These are phyloP conservation scores for Platerodrilus igneus DNA, from an alignment of 2,888 invertebrate genomes.

Conservation along the genomic window DNA sequence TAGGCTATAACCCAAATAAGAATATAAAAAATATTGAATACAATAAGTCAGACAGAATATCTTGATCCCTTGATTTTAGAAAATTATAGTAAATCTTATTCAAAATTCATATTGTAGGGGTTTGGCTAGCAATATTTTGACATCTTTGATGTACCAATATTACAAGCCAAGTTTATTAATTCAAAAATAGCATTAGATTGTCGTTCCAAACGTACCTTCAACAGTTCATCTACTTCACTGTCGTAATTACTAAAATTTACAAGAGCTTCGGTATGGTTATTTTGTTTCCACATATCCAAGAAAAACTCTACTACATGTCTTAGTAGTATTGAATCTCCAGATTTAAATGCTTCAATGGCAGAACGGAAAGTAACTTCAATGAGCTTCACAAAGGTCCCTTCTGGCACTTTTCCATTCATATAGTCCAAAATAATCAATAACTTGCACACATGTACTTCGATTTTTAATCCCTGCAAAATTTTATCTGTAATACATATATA, in stretches of 20 bases:
- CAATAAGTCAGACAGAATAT: no score
- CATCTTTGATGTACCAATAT: no score
- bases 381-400: slow-evolving; percentile 49
- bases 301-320: slow-evolving; percentile 55
- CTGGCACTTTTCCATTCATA: slow-evolving; percentile 49
- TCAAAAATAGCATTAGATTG: not conserved
- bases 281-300: slow-evolving; percentile 48
- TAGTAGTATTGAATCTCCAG: slow-evolving; percentile 48
- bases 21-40: no score
- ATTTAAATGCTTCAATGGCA: slow-evolving; percentile 47
- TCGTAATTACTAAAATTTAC: slow-evolving; percentile 37
- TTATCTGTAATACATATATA: no score
- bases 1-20: no score
- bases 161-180: not conserved
- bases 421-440: slow-evolving; percentile 53
- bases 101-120: no score
- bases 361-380: slow-evolving; percentile 50
- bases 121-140: no score
- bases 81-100: no score
- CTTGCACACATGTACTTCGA: slow-evolving; percentile 54
- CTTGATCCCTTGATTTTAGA: no score
- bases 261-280: slow-evolving; percentile 28
- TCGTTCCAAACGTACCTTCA: slow-evolving; percentile 41
- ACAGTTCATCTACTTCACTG: slow-evolving; percentile 43
- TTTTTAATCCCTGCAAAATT: slow-evolving; percentile 44